Conservation (phyloP, 2,113 vertebrate genomes). For the Muscicapa adusta region DNA sequence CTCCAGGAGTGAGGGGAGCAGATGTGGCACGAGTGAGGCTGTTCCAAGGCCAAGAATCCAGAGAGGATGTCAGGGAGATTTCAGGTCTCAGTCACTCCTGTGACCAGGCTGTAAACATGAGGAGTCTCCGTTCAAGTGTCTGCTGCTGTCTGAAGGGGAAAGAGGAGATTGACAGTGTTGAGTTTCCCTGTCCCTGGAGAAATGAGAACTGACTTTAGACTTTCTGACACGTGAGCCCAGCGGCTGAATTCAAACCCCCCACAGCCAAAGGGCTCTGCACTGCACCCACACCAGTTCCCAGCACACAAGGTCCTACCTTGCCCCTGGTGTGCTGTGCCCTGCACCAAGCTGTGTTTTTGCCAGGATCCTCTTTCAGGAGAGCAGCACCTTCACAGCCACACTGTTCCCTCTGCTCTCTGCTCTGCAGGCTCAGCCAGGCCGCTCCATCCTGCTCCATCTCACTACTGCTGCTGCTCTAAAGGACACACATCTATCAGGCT, state of each 20-base stretch:
- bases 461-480: not conserved
- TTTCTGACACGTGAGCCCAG: not conserved
- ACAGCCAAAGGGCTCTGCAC: not conserved
- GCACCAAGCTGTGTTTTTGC: not conserved
- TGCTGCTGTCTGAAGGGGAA: not conserved
- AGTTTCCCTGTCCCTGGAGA: not conserved
- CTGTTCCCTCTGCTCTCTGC: accelerated
- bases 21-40: not conserved
- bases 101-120: not conserved
- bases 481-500: not conserved
- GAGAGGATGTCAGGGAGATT: not conserved
- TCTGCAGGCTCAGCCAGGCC: accelerated
- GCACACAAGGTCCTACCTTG: accelerated
- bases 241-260: not conserved
- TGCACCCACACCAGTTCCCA: not conserved
- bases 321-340: accelerated
- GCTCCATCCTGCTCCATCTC: not conserved
- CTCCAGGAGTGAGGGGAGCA: not conserved
- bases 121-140: not conserved
- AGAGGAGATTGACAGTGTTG: not conserved
- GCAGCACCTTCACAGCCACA: accelerated
- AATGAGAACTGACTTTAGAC: not conserved
- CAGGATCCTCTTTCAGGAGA: not conserved
- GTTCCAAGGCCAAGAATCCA: not conserved
- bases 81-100: accelerated